Base-by-base conservation (phyloP, 2,797 vertebrate genomes). In the Anguilla anguilla region DNA sequence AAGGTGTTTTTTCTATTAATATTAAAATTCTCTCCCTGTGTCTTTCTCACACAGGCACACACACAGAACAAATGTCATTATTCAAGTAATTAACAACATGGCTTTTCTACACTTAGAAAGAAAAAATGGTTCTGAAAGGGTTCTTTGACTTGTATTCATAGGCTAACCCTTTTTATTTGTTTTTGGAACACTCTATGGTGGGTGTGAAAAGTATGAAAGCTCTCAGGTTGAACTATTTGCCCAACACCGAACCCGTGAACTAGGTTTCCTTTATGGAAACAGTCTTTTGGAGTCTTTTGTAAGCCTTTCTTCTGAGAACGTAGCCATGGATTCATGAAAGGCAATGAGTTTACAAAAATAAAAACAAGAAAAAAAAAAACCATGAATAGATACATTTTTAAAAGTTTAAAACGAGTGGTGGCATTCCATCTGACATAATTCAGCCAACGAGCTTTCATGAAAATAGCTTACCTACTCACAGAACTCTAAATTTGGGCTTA, bases 1-100 rank as follows among this genome's bases (percentile, higher is more conserved):
- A 96, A 94, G 89, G 90, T 92, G 91, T 92, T 94, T 94, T 43
- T 95, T 96, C 95, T 94, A 93, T 92, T 53, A 92, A 94, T 93
- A 95, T 93, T 92, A 93, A 93, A 94, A 91, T 81, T 64, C 15
- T 67, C 17, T 46, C 59, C n/a, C 28, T 43, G 3, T 64, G 57
- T 51, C 51, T 31, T 79, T 39, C 31, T 19, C 15, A 51, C 10
- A 39, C 55, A 61, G 4, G n/a, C 13, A 84, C 61, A 67, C 61
- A 67, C 61, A 67, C 61, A 64, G 57, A 51, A 61, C 28, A 55
- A 25, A 22, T 51, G 19, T 35, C 19, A 43, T 43, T 31, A 57
- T 28, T 15, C 59, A 86, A 59, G 11, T 17, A 67, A 51, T n/a
- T 31, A n/a, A 74, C 13, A 61, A 43, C 39, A 43, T 43, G 39